phyloP scores from a whole-genome alignment of 2,888 invertebrate genomes.

The Cantharis rufa region DNA sequence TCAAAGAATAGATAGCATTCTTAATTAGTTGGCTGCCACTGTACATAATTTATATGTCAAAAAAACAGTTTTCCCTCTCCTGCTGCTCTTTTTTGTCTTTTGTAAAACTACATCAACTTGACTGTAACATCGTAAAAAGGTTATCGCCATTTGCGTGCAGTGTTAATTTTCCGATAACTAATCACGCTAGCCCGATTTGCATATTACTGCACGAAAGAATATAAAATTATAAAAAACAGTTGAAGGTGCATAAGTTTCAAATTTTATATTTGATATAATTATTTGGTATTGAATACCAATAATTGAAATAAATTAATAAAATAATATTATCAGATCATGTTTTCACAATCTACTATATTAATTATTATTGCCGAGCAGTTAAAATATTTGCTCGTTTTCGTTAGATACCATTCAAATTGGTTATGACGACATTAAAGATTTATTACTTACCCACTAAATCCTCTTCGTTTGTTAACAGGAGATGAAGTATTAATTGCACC shows the following conservation, averaged over 20 bases:
- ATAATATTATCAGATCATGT: neutral
- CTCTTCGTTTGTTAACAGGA: slow-evolving; percentile 82
- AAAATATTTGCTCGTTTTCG: neutral
- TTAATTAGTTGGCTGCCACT: too few relatives aligned
- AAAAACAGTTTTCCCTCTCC: too few relatives aligned
- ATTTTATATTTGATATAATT: neutral
- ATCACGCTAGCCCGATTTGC: neutral
- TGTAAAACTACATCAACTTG: neutral
- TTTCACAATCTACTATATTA: too few relatives aligned
- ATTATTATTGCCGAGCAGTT: neutral
- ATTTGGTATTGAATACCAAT: neutral
- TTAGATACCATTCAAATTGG: neutral
- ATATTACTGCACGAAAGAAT: neutral
- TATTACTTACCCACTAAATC: slow-evolving; percentile 79
- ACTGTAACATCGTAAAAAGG: slow-evolving; percentile 40
- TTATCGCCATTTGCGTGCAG: slow-evolving; percentile 44
- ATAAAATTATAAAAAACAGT: neutral
- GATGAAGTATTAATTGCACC: slow-evolving; percentile 71
- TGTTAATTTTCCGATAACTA: neutral
- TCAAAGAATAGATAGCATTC: too few relatives aligned
- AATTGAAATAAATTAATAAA: neutral
- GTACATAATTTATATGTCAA: too few relatives aligned
- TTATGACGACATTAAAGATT: neutral
- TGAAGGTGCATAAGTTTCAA: neutral
- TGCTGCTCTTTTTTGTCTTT: neutral